Conservation (phyloP, 2,797 vertebrate genomes). For the Sciurus vulgaris region DNA sequence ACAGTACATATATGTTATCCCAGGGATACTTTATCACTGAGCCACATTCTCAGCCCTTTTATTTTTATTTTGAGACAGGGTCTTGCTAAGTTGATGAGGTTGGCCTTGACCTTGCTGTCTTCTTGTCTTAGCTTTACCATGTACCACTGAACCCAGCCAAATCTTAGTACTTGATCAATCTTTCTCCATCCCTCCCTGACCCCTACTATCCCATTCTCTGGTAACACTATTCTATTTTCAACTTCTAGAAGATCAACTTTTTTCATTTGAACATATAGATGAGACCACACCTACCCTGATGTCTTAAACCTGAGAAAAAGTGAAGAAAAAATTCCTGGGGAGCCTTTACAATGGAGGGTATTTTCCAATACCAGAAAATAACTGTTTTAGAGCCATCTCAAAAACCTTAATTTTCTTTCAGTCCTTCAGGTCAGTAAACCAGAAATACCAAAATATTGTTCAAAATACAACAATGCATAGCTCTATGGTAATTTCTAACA, state of each 20-base stretch:
- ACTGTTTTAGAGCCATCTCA: not conserved
- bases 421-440: slow-evolving; percentile 37
- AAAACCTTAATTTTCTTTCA: slow-evolving; percentile 39
- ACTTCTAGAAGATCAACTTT: not conserved
- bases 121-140: too few species aligned
- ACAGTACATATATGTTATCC: not conserved
- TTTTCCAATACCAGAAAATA: slow-evolving; percentile 32
- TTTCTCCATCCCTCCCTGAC: not conserved
- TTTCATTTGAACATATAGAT: not conserved
- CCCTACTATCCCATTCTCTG: not conserved
- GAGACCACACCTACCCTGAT: not conserved
- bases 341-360: not conserved
- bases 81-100: too few species aligned
- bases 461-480: slow-evolving; percentile 47
- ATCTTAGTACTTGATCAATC: not conserved
- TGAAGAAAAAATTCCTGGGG: slow-evolving; percentile 7
- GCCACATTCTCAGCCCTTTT: too few species aligned
- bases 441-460: slow-evolving; percentile 45
- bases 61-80: too few species aligned
- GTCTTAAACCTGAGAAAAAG: slow-evolving; percentile 37
- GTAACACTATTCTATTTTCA: not conserved
- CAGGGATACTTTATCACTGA: too few species aligned
- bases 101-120: too few species aligned
- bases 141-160: too few species aligned
- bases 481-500: not conserved